Evolutionary conservation across 2,113 vertebrate species (phyloP), one percentile per base, ranked within the genome.

Genomic region (Coreoperca whiteheadi): DNA sequence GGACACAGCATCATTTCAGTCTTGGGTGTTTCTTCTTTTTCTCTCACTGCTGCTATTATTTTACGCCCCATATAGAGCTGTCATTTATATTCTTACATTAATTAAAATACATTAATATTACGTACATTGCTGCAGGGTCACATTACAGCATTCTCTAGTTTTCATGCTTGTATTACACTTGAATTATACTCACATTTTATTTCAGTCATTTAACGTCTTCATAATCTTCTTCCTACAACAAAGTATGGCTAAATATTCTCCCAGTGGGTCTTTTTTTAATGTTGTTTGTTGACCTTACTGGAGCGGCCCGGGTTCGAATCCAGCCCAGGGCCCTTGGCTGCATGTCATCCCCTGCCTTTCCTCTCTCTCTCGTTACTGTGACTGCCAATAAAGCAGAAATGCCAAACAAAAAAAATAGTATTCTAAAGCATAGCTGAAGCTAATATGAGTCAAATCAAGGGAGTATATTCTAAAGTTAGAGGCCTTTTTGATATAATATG

Each of bases 1-100:
- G 30, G 32, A 63, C 46, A 54, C 57, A 23, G 39, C 46, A 50
- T 57, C 28, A 56, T 43, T 74, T 81, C 16, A 46, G 16, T 72
- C 57, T 67, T 50, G 6, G 12, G 18, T 21, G 8, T 64, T 72
- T 70, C 21, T 68, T 68, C 2, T n/a, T 32, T n/a, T 59, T 51
- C 4, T 23, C 68, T 18, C 46, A 48, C 39, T 25, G 3, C 51
- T 30, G n/a, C 12, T 25, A 12, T 3, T 32, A 60, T 60, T 61
- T 61, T 34, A 48, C 0, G 1, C 23, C 28, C 12, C 16, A 41
- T 41, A 28, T 28, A 18, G 18, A 37, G 46, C 23, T 51, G 30
- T 50, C 25, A 16, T 34, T 16, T 34, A 25, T 25, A 15, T 63
- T 20, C 12, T 50, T 25, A 20, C 23, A n/a, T 61, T 15, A 16